These are phyloP conservation scores for Strigamia transsilvanica DNA, from an alignment of 2,888 invertebrate genomes.

Conservation along the genomic window DNA sequence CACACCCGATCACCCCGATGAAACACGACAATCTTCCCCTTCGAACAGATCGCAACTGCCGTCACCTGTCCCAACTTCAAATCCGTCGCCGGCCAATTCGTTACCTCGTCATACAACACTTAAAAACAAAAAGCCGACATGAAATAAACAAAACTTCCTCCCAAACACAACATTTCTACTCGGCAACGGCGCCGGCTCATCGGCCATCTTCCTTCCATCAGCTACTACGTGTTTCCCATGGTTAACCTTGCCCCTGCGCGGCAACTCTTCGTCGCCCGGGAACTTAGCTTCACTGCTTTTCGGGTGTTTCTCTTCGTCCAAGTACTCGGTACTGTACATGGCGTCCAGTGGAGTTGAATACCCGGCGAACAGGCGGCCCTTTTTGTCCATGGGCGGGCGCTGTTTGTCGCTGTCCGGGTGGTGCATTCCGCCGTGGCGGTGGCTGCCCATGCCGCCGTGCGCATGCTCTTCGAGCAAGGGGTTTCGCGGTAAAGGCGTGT, in stretches of 20 bases:
- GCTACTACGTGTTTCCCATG: not conserved
- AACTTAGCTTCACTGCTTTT: not conserved
- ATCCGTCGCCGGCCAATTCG: conserved; percentile 57
- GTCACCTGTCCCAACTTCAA: conserved; percentile 61
- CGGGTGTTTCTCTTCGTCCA: not conserved
- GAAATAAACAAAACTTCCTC: not conserved
- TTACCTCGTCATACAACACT: conserved; percentile 56
- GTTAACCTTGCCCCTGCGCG: not conserved
- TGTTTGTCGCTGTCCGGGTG: not conserved
- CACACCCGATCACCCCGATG: conserved; percentile 60
- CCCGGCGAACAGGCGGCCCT: not conserved
- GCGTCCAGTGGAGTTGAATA: not conserved
- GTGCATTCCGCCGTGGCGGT: not conserved
- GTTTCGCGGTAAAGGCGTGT: conserved; percentile 66
- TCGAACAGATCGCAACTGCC: conserved; percentile 58
- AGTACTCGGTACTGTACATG: not conserved
- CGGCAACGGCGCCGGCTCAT: not conserved
- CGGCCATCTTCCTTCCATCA: not conserved
- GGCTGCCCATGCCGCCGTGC: conserved; percentile 55
- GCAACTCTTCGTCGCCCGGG: not conserved
- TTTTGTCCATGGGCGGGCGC: not conserved
- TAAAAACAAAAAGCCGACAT: not conserved
- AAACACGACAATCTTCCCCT: conserved; percentile 60
- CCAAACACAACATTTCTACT: not conserved
- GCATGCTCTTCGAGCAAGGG: conserved; percentile 66